Evolutionary conservation across 2,113 vertebrate genomes (phyloP), one percentile per base, ranked within the genome.

Genomic region (Calidris pugnax): DNA sequence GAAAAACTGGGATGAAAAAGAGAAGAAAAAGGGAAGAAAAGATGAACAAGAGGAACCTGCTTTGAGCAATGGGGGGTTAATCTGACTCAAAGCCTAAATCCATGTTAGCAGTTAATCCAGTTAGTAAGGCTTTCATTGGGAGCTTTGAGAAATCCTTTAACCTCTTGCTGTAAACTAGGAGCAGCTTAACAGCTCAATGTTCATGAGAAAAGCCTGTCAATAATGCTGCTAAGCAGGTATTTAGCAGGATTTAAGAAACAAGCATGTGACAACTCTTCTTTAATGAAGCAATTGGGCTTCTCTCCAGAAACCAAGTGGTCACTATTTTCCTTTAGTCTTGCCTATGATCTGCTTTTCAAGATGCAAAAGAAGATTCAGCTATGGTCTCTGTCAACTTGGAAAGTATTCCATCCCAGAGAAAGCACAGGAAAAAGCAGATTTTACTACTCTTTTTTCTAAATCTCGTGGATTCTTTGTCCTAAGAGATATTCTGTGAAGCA

Each of bases 91-190:
- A 98, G 88, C 95, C 89, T 96, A 96, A 97, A 96, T 97, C 97
- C 97, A 85, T 96, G 97, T 98, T 97, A 98, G 97, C 89, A 80
- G 97, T 89, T 98, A 98, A 98, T 98, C 97, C 97, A 97, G 96
- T 98, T 98, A 98, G 94, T 94, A 94, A 91, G 87, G 97, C 97
- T 98, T 98, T 98, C 97, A 93, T 93, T 91, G 95, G 51, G 92
- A 96, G 98, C 93, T 98, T 97, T 97, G 92, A 95, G 92, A 98
- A 98, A 98, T 96, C 97, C 97, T 96, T 98, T 96, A 98, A 97
- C 97, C 95, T 98, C 96, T 96, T 87, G 78, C 91, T 90, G 92
- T 90, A 97, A 96, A 96, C 91, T 83, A 94, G 86, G 66, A 95
- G 83, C 72, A 95, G 96, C 94, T 96, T 95, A 90, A 94, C 79